Evolutionary conservation across 2,888 invertebrate genomes (phyloP).

Genomic region (Ophion costatus): DNA sequence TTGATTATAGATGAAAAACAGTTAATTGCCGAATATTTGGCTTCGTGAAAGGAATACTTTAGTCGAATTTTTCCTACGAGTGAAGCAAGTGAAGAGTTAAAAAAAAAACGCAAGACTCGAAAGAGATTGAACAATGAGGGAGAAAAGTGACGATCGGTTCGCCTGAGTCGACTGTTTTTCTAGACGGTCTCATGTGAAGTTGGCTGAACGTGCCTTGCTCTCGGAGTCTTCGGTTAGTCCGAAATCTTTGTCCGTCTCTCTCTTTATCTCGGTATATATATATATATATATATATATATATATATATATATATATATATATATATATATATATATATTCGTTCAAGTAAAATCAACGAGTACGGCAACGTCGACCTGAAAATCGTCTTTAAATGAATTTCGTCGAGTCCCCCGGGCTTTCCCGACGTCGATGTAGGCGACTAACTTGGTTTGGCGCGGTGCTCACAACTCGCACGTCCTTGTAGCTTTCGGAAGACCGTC

Average conservation of each 20-base stretch:
- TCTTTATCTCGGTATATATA: no score
- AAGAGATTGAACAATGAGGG: conserved; percentile 57
- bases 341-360: conserved; percentile 41
- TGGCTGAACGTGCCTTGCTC: conserved; percentile 53
- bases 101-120: conserved; percentile 30
- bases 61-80: not conserved
- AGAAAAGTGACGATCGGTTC: conserved; percentile 48
- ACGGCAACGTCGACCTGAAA: conserved; percentile 59
- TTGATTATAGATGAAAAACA: no score
- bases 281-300: no score
- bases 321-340: no score
- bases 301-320: no score
- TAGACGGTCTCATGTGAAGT: conserved; percentile 55
- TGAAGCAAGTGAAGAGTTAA: not conserved
- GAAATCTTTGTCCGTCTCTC: conserved; percentile 1
- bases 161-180: conserved; percentile 58
- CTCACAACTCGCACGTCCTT: conserved; percentile 60
- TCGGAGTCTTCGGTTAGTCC: conserved; percentile 28
- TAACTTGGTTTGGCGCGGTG: conserved; percentile 60
- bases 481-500: conserved; percentile 24
- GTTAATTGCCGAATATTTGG: no score
- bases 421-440: conserved; percentile 62
- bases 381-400: conserved; percentile 67
- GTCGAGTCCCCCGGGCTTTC: conserved; percentile 56
- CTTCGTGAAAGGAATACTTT: no score